Conservation (phyloP, 2,888 invertebrate genomes). For the Ennomos quercinarius region DNA sequence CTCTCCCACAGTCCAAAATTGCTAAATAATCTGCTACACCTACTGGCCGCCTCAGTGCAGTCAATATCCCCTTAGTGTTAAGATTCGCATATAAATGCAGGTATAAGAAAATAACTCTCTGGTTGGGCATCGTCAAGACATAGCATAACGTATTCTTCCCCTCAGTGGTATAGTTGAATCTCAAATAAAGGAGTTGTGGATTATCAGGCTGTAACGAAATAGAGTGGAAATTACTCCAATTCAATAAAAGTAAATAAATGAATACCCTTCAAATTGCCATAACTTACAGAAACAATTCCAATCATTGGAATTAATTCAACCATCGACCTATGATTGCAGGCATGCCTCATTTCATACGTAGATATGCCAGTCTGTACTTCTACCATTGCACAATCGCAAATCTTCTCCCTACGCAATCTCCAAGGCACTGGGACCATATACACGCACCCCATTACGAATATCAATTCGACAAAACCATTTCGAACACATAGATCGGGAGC, state of each 20-base stretch:
- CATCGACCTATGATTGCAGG: conserved; percentile 67
- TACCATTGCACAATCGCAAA: conserved; percentile 76
- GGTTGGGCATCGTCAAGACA: conserved; percentile 69
- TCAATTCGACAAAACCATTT: conserved; percentile 60
- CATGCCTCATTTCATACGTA: conserved; percentile 71
- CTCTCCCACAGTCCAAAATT: conserved; percentile 73
- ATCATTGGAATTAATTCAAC: conserved; percentile 64
- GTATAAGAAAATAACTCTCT: conserved; percentile 62
- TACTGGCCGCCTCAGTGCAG: conserved; percentile 63
- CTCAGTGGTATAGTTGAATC: conserved; percentile 61
- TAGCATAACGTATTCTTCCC: conserved; percentile 69
- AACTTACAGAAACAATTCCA: conserved; percentile 68
- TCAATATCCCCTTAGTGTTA: conserved; percentile 62
- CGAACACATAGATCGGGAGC: conserved; percentile 72
- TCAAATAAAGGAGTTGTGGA: conserved; percentile 61
- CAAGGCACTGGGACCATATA: conserved; percentile 66
- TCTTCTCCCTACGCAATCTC: conserved; percentile 70
- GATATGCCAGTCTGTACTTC: conserved; percentile 73
- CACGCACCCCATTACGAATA: conserved; percentile 72
- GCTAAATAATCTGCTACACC: conserved; percentile 58
- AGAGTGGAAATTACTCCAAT: conserved; percentile 4
- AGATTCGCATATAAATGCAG: conserved; percentile 61
- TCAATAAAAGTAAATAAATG: not conserved
- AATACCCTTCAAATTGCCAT: too few species aligned
- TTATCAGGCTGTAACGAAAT: conserved; percentile 59